Base-by-base conservation (phyloP, 2,888 invertebrate genomes). In the Molanna angustata region DNA sequence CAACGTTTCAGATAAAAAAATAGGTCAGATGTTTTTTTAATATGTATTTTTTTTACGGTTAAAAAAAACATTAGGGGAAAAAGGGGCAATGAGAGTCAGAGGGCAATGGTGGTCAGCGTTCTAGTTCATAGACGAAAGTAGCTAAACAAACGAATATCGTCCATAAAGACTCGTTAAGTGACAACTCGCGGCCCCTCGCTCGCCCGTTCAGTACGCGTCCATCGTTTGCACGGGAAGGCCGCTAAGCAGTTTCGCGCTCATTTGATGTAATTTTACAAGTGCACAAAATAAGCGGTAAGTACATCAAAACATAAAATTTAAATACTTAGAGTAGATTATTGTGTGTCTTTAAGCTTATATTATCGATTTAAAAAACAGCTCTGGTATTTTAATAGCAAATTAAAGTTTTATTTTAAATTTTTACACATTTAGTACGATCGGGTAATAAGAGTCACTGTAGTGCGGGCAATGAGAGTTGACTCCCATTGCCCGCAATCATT, bases 51-150 rank as follows among this genome's bases (percentile, higher is more conserved):
- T n/a, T n/a, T n/a, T n/a, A n/a, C n/a, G n/a, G n/a, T n/a, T n/a
- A n/a, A n/a, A n/a, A n/a, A n/a, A n/a, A n/a, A n/a, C n/a, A n/a
- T n/a, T n/a, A n/a, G 35, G 35, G 35, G 6, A 35, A 35, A n/a
- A 35, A n/a, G 7, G 35, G 35, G 35, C 13, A 35, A 35, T 35
- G 35, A n/a, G 35, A 35, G 35, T 35, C 35, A 35, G 35, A 4
- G 35, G 35, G 35, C 35, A 35, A 35, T 35, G 35, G 35, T 35
- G 35, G 13, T 35, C 35, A 35, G 7, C 35, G 6, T 9, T n/a
- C 4, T 35, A 35, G 6, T n/a, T 35, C 27, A 6, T 27, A 27
- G 27, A 35, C 35, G 13, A 4, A 35, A 35, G 35, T 35, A 35
- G 35, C 27, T 27, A 27, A 6, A 35, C 35, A 35, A 35, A 4